A percentile compares a stretch with the other conserved stretches of the same genome.
phyloP scores from a whole-genome alignment of 2,113 vertebrate genomes.

The Strix aluco region DNA sequence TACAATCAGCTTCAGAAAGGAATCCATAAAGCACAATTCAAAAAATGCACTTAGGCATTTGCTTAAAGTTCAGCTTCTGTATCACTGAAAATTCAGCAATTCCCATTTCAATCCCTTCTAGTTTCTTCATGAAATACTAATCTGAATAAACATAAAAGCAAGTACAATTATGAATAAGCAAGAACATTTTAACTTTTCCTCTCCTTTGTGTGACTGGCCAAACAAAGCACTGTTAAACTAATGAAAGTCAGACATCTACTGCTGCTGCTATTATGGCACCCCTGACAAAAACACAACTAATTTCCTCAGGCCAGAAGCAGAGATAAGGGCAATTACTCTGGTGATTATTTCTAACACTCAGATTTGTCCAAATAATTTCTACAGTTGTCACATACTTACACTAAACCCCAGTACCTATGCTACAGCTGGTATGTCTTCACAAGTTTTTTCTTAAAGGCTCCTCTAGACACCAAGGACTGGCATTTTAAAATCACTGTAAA shows the following conservation, averaged over 20 bases:
- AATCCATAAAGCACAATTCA: not conserved
- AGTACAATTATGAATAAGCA: not conserved
- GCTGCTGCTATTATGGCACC: not conserved
- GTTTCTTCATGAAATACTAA: not conserved
- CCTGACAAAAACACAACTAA: not conserved
- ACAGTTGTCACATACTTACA: not conserved
- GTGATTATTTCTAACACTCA: not conserved
- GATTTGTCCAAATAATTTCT: not conserved
- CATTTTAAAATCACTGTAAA: not conserved
- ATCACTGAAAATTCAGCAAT: not conserved
- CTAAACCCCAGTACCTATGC: not conserved
- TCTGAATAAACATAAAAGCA: not conserved
- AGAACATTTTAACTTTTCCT: not conserved
- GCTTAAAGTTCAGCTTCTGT: not conserved
- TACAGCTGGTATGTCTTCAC: not conserved
- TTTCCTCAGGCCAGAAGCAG: not conserved
- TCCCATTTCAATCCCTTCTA: not conserved
- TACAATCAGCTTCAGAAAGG: not conserved
- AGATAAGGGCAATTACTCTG: not conserved
- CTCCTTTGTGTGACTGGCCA: not conserved
- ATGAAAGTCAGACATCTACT: not conserved
- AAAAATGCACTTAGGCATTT: not conserved
- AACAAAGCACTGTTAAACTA: not conserved
- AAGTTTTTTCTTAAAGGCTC: not conserved
- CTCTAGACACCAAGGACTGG: not conserved